Evolutionary conservation across 1,140 invertebrate genomes (phyloP), one percentile per base, ranked within the genome.

Genomic region (Telenomus remus): DNA sequence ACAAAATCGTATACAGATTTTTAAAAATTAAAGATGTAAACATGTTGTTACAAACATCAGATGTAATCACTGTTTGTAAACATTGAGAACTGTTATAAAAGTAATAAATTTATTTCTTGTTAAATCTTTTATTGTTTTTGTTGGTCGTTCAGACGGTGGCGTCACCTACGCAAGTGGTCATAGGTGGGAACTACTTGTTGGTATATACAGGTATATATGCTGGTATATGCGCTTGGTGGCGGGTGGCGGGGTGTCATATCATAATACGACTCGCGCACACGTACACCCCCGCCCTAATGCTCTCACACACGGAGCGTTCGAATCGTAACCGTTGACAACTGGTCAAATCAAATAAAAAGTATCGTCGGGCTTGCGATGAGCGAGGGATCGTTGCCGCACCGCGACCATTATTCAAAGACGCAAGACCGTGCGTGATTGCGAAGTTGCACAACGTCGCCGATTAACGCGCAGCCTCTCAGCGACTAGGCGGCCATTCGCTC

Each of bases 271-370:
- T 35, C 9, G 14, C 35, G 35, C 46, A 42, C 46, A 43, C 51
- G 15, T 7, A 43, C 37, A 54, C 14, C 46, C 19, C 56, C 15
- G 15, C 19, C 12, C 33, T 15, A 11, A 6, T 8, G 13, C 8
- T n/a, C 15, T 8, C 55, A 5, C 12, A 68, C 54, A 59, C 64
- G 53, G 44, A 44, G 54, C 55, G 37, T 68, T 59, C 15, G 33
- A 68, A 68, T 57, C 48, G 64, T 68, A 68, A 68, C 64, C 64
- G 64, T 68, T 68, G 65, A 60, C 65, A 69, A 69, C 65, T 69
- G 65, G 65, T 60, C 56, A 54, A 60, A 69, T 60, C 55, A 60
- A 69, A 69, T 69, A 69, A 69, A 69, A 69, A 69, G 51, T 60
- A 3, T 39, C n/a, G 37, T 10, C 12, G 46, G 10, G 55, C 27